phyloP scores from a whole-genome alignment of 2,888 invertebrate genomes.

The Tiliacea aurago region DNA sequence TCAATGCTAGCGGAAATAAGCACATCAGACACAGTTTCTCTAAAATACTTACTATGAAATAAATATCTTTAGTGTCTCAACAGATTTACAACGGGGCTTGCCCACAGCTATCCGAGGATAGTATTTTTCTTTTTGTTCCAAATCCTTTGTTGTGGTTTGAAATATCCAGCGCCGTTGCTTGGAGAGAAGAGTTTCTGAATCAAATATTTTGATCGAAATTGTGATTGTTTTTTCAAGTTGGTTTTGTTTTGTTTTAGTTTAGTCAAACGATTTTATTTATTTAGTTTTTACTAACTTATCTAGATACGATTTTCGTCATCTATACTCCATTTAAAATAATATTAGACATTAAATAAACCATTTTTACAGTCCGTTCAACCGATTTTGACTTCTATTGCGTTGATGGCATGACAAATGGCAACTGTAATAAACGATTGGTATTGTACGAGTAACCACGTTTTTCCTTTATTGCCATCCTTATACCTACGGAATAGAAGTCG shows the following conservation, averaged over 20 bases:
- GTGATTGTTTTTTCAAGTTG: slow-evolving; percentile 12
- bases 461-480: too few species aligned
- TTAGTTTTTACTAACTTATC: background rate
- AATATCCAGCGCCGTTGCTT: slow-evolving; percentile 49
- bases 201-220: slow-evolving; percentile 60
- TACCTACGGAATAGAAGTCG: too few species aligned
- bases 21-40: slow-evolving; percentile 31
- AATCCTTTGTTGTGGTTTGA: slow-evolving; percentile 63
- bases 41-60: slow-evolving; percentile 49
- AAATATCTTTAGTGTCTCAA: slow-evolving; percentile 56
- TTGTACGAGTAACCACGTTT: too few species aligned
- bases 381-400: too few species aligned
- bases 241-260: background rate
- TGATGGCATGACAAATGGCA: too few species aligned
- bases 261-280: background rate
- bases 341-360: too few species aligned
- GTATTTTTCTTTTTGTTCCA: slow-evolving; percentile 59
- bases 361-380: too few species aligned
- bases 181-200: slow-evolving; percentile 44
- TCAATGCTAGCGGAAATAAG: slow-evolving; percentile 1
- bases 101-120: slow-evolving; percentile 51
- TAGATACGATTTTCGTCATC: background rate
- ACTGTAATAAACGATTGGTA: too few species aligned
- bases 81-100: slow-evolving; percentile 61
- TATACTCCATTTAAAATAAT: background rate